Base-by-base conservation (phyloP, 2,888 invertebrate species). In the Cantharis flavilabris region DNA sequence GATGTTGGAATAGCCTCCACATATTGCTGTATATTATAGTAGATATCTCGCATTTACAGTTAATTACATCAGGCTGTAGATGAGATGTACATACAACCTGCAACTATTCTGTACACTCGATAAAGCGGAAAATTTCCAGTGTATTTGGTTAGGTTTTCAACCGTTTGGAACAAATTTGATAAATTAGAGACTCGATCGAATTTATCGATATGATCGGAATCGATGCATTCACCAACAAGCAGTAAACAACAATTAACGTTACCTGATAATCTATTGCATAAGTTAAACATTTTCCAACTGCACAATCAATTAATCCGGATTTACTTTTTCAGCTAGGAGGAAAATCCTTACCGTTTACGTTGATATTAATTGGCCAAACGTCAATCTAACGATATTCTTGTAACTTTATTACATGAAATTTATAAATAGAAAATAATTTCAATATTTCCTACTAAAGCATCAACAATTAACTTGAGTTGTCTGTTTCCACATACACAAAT, bases 401-500 rank as follows among this genome's bases (percentile, higher is more conserved):
- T 1, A 16, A 16, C 16, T 16, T 16, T 16, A 16, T 1, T 16
- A 1, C 16, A 16, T 1, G 16, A 16, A 16, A 30, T 30, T 30
- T 30, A 11, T 3, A 11, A 30, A 30, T 11, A 2, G 30, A 20
- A 20, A 20, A 30, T 30, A 30, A 11, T 30, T 30, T 3, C 11
- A 11, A 11, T 30, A 30, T 30, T 11, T 30, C 30, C 10, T n/a
- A n/a, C 10, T n/a, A n/a, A 49, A 49, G 81, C 82, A 81, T 80
- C 81, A 49, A n/a, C 81, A 81, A 84, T 84, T 84, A 83, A 84
- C 83, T 84, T 84, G 83, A 83, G 83, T 80, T 83, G 82, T 75
- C 82, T 82, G 77, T 71, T 76, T 76, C 78, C 72, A 77, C 73
- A 79, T 80, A 82, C 33, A 49, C 33, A 49, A 13, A 49, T 49